Percentiles rank a stretch among this genome's conserved stretches.
These are phyloP conservation scores for Mustela erminea DNA, from an alignment of 2,797 vertebrate species.

Conservation along the genomic window DNA sequence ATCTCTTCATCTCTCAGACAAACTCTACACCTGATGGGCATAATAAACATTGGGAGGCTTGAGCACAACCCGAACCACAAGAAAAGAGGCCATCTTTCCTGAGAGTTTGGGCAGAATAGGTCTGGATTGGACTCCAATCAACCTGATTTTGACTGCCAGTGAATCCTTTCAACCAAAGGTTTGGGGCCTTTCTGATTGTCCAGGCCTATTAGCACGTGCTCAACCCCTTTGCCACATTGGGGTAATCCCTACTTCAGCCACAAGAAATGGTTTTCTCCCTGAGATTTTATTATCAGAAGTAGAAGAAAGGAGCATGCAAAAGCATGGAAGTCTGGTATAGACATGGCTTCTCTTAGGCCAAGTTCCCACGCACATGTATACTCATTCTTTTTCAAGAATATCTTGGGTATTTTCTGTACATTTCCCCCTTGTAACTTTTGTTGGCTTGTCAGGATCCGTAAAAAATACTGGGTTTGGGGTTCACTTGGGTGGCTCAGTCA, in stretches of 20 bases:
- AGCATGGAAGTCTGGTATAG: neutral
- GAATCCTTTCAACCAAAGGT: neutral
- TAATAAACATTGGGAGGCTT: neutral
- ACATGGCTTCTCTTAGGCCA: neutral
- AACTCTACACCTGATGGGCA: neutral
- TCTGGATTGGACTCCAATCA: neutral
- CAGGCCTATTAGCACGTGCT: neutral
- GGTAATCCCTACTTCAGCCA: neutral
- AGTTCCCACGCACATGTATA: neutral
- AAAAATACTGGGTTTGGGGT: neutral
- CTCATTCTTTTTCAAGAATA: constrained; percentile 2
- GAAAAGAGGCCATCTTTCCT: neutral
- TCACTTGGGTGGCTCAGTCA: no score
- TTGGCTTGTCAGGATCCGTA: constrained; percentile 52
- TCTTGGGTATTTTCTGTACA: neutral
- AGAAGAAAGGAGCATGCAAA: neutral
- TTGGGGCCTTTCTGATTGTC: neutral
- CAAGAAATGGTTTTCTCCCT: neutral
- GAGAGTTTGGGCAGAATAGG: neutral
- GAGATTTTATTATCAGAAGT: neutral
- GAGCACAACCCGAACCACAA: neutral
- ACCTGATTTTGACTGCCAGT: neutral
- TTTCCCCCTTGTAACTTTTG: constrained; percentile 43
- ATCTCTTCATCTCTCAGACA: neutral
- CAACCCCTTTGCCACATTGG: neutral